These are phyloP conservation scores for Todiramphus saurophagus DNA, from an alignment of 2,113 vertebrate species.

Conservation along the genomic window DNA sequence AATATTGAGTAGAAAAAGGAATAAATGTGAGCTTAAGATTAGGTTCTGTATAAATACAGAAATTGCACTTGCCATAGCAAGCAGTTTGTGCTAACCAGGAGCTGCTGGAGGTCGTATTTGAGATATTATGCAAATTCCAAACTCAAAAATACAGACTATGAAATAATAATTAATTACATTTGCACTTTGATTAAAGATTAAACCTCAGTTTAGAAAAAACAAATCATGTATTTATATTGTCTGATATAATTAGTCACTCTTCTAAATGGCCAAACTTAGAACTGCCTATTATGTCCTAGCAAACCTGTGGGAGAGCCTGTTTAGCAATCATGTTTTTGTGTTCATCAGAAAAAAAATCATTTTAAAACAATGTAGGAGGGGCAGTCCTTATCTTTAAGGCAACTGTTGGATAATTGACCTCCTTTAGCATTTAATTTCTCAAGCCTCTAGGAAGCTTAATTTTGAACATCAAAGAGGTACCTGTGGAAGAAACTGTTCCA, in stretches of 20 bases:
- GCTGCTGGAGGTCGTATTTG: slow-evolving; percentile 14
- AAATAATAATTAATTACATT: slow-evolving; percentile 52
- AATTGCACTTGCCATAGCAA: neutral
- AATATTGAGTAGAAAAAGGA: neutral
- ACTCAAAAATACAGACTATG: neutral
- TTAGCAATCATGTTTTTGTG: slow-evolving; percentile 52
- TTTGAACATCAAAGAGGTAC: slow-evolving; percentile 79
- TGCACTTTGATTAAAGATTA: slow-evolving; percentile 33
- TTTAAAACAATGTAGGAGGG: slow-evolving; percentile 62
- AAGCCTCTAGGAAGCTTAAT: slow-evolving; percentile 78
- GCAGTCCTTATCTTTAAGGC: slow-evolving; percentile 71
- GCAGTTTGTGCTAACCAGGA: neutral
- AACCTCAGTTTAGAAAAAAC: neutral
- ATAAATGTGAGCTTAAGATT: neutral
- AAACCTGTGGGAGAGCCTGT: slow-evolving; percentile 43
- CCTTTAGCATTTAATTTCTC: slow-evolving; percentile 80
- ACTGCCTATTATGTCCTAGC: slow-evolving; percentile 52
- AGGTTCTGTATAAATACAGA: neutral
- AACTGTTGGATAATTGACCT: slow-evolving; percentile 78
- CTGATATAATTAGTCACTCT: slow-evolving; percentile 53
- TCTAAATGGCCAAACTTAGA: slow-evolving; percentile 38
- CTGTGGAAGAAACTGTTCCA: slow-evolving; percentile 78
- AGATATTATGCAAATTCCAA: slow-evolving; percentile 33
- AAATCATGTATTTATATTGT: neutral
- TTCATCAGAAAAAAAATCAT: slow-evolving; percentile 53